Conservation (phyloP, 2,113 vertebrate genomes). For the Lampris incognitus region DNA sequence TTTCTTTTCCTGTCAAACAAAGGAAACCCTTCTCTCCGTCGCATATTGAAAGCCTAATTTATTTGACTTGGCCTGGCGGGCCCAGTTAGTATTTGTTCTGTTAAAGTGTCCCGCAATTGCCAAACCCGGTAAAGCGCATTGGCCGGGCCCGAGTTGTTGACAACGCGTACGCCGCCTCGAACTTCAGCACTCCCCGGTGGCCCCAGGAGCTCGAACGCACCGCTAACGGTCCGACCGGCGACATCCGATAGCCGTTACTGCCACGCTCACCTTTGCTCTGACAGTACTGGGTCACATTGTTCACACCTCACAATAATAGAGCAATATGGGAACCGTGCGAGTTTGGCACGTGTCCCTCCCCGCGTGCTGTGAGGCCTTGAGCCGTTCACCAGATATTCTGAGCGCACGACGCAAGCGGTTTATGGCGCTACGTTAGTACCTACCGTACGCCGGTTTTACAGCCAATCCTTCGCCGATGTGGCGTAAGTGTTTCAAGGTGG, state of each 20-base stretch:
- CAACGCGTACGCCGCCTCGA: conserved; percentile 25
- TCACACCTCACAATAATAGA: conserved; percentile 7
- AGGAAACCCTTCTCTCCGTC: conserved; percentile 26
- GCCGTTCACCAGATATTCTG: conserved; percentile 10
- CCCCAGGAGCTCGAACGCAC: conserved; percentile 11
- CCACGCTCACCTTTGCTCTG: background rate
- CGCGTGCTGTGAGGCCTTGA: background rate
- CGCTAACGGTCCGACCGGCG: conserved; percentile 6
- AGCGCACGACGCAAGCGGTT: background rate
- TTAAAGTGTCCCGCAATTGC: conserved; percentile 43
- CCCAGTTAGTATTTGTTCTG: conserved; percentile 45
- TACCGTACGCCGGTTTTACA: background rate
- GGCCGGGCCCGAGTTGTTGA: conserved; percentile 36
- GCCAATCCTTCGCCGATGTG: background rate
- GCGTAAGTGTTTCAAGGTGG: background rate
- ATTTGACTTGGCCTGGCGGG: conserved; percentile 52
- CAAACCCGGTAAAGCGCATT: conserved; percentile 21
- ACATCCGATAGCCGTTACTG: conserved; percentile 2
- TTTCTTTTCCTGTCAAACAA: conserved; percentile 43
- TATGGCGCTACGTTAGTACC: background rate
- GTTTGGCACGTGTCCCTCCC: background rate
- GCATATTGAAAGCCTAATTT: conserved; percentile 30
- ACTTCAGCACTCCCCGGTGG: conserved; percentile 12
- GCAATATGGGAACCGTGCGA: background rate
- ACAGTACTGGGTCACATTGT: conserved; percentile 17